Evolutionary conservation across 2,888 invertebrate species (phyloP).

Genomic region (Phania funesta): DNA sequence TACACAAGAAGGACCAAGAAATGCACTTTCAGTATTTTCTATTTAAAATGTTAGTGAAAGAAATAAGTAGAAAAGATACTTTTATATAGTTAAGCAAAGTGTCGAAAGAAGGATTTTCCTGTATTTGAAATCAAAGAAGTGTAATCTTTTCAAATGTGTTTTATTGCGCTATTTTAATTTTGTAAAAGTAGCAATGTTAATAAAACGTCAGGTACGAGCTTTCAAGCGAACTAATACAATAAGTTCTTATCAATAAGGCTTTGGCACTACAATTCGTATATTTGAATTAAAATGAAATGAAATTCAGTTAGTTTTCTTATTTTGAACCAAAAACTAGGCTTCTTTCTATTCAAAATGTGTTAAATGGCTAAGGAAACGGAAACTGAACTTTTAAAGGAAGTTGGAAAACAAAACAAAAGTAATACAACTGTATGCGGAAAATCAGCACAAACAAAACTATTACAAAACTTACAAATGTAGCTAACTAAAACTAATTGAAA

Average conservation of each 20-base stretch:
- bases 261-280: constrained; percentile 25
- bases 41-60: constrained; percentile 2
- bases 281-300: constrained; percentile 15
- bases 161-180: constrained; percentile 32
- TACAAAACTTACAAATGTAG: neutral
- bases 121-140: constrained; percentile 68
- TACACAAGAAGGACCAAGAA: constrained; percentile 20
- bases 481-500: neutral
- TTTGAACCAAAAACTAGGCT: constrained; percentile 29
- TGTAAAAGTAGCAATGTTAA: constrained; percentile 33
- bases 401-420: constrained; percentile 18
- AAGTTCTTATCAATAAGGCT: constrained; percentile 60
- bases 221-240: constrained; percentile 55
- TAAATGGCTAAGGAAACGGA: constrained; percentile 63
- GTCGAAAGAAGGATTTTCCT: constrained; percentile 70
- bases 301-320: constrained; percentile 2
- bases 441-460: constrained; percentile 1
- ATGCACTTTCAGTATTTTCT: constrained; percentile 50
- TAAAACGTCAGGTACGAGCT: constrained; percentile 13
- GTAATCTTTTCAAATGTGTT: constrained; percentile 66
- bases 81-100: constrained; percentile 58
- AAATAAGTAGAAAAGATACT: constrained; percentile 4
- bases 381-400: constrained; percentile 55
- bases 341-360: constrained; percentile 36
- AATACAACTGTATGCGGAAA: neutral